Evolutionary conservation across 2,113 vertebrate species (phyloP).

Genomic region (Rhizomys pruinosus): DNA sequence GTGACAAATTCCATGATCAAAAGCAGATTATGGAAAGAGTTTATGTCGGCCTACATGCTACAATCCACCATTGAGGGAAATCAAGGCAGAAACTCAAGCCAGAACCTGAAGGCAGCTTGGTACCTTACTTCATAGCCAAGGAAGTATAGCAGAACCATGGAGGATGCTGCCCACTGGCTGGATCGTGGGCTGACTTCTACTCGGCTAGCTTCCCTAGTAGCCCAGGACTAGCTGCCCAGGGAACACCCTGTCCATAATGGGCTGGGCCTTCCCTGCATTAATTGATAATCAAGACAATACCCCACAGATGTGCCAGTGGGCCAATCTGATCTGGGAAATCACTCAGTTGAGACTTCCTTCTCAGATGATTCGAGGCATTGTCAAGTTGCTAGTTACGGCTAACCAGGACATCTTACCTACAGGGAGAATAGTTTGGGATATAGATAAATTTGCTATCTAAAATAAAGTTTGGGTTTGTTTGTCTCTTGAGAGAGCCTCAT

Average conservation of each 20-base stretch:
- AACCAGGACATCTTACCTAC: background rate
- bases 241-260: background rate
- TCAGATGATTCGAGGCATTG: background rate
- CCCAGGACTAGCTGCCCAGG: background rate
- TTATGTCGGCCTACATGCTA: background rate
- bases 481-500: background rate
- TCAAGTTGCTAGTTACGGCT: background rate
- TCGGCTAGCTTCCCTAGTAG: background rate
- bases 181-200: background rate
- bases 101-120: background rate
- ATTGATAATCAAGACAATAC: background rate
- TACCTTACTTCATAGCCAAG: background rate
- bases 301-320: background rate
- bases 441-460: constrained; percentile 46
- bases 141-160: background rate
- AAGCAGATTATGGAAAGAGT: background rate
- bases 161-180: background rate
- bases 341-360: background rate
- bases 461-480: constrained; percentile 36
- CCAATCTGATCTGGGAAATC: background rate
- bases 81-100: background rate
- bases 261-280: background rate
- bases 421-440: constrained; percentile 15
- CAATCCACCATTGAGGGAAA: background rate
- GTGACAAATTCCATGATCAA: background rate